Base-by-base conservation (phyloP, 2,113 vertebrate species). In the Semicossyphus pulcher region DNA sequence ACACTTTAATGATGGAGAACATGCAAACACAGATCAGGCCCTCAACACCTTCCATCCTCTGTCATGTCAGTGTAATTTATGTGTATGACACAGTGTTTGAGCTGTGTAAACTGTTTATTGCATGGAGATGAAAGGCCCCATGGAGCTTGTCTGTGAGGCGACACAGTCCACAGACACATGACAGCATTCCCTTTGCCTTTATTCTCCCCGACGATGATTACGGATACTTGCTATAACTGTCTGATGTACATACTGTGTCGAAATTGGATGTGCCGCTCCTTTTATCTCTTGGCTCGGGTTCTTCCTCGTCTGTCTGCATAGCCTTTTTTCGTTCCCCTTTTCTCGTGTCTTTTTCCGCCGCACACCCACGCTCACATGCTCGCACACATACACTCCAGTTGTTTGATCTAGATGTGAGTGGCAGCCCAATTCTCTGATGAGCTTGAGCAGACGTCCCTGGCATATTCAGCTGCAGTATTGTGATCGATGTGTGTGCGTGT, bases 81-180 rank as follows among this genome's bases (percentile, higher is more conserved):
- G 51, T 47, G 51, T 39, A 42, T 21, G 68, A 71, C 64, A 63
- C 48, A 52, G 16, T 42, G 72, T 86, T 70, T 49, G 59, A 75
- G 54, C 67, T 78, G 72, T 76, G 72, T 84, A 76, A 87, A 88
- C 78, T 70, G 86, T 88, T 80, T 85, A 86, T 72, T 64, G 68
- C 72, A 54, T 10, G 15, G 77, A 79, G 80, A 89, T 87, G 61
- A 91, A 88, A 89, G 80, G 76, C 66, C 56, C 20, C n/a, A 4
- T 36, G 59, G 67, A 36, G 59, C 44, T 29, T 49, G 65, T 67
- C 68, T 57, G 47, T 49, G 56, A 11, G 58, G 23, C 70, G 39
- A 11, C 64, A 39, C 39, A 32, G 64, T 3, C 72, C 11, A 26
- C 78, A 72, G 72, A 66, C 78, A 69, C 72, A 78, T 3, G 49